These are phyloP conservation scores for Uromys caudimaculatus DNA, from an alignment of 2,797 vertebrate species.

Conservation along the genomic window DNA sequence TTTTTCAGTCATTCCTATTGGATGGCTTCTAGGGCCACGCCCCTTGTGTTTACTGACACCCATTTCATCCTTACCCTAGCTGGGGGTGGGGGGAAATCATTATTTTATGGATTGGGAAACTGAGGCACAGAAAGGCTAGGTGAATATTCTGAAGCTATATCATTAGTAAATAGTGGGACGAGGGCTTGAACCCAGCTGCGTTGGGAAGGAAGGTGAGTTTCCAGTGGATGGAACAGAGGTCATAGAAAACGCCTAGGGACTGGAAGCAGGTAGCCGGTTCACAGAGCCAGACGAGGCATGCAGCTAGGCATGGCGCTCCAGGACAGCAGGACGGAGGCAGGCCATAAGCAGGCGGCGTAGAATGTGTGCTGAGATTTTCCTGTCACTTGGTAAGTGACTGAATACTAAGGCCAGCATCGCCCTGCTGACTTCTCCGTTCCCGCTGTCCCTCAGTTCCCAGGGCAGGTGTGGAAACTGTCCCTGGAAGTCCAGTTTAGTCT, in stretches of 20 bases:
- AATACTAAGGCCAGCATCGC: neutral
- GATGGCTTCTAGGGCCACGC: neutral
- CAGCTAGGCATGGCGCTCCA: too few relatives aligned
- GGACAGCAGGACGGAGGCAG: neutral
- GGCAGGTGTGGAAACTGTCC: neutral
- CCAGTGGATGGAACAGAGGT: neutral
- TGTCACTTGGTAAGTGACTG: too few relatives aligned
- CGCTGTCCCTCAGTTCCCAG: neutral
- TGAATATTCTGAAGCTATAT: neutral
- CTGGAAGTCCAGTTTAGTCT: neutral
- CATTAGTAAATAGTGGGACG: neutral
- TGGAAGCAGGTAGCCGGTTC: neutral
- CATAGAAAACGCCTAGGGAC: neutral
- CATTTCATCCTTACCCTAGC: neutral
- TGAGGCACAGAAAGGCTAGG: neutral
- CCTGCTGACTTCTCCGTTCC: neutral
- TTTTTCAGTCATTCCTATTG: neutral
- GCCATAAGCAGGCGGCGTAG: rapidly evolving
- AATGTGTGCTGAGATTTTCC: too few relatives aligned
- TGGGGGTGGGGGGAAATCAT: neutral
- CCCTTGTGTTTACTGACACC: neutral
- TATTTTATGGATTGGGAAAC: neutral
- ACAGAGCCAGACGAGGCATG: neutral
- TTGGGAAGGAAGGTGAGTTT: neutral
- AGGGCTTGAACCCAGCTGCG: neutral